phyloP scores from a whole-genome alignment of 2,113 vertebrate species.

The Otis tarda region DNA sequence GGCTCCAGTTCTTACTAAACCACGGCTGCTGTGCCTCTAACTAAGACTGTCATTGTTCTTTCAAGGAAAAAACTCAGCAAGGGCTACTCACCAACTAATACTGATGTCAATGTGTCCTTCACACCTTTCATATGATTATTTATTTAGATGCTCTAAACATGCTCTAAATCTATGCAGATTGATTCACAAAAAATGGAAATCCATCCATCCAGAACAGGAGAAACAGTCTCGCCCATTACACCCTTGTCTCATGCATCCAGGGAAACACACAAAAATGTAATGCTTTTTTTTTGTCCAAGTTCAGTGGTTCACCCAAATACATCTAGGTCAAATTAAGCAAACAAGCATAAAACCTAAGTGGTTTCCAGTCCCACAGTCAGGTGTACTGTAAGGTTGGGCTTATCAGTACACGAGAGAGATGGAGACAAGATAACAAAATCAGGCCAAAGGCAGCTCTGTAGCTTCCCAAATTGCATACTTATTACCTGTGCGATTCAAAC shows the following conservation, averaged over 20 bases:
- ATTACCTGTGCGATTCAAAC: not conserved
- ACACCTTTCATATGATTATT: not conserved
- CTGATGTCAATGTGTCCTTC: not conserved
- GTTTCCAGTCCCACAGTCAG: not conserved
- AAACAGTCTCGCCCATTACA: not conserved
- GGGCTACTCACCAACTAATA: not conserved
- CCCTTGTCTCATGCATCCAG: not conserved
- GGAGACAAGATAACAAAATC: not conserved
- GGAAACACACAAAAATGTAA: not conserved
- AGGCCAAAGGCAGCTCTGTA: not conserved
- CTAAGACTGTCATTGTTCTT: not conserved
- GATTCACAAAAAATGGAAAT: not conserved
- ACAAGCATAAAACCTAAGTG: not conserved
- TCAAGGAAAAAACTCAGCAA: not conserved
- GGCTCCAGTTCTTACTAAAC: conserved; percentile 17
- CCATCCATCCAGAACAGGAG: not conserved
- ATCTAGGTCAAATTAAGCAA: not conserved
- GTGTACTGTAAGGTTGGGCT: not conserved
- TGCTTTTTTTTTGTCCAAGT: not conserved
- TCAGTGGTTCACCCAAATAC: not conserved
- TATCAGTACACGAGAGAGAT: not conserved
- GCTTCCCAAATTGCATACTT: not conserved
- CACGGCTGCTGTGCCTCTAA: not conserved
- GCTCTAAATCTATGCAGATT: not conserved
- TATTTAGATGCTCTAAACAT: not conserved